phyloP scores from a whole-genome alignment of 2,113 vertebrate genomes.

The Crocuta crocuta region DNA sequence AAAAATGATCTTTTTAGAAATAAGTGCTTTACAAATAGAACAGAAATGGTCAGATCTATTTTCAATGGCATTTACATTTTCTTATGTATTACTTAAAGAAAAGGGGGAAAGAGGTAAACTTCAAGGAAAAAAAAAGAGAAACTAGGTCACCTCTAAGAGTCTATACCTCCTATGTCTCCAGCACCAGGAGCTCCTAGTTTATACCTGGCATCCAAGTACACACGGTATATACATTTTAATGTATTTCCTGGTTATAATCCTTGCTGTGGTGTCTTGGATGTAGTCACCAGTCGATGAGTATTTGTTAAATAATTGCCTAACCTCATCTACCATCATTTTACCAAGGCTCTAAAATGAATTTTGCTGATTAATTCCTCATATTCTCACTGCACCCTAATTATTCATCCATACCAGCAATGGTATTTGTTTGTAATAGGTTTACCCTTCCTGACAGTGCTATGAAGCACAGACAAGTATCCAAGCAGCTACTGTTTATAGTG shows the following conservation, averaged over 20 bases:
- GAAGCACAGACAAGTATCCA: not conserved
- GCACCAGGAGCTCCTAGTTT: not conserved
- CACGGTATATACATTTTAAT: not conserved
- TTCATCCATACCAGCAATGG: not conserved
- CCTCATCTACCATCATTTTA: not conserved
- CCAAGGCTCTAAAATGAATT: not conserved
- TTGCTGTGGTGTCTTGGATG: not conserved
- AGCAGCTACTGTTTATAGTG: not conserved
- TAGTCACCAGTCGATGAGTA: not conserved
- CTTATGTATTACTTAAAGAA: not conserved
- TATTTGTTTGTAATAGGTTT: not conserved
- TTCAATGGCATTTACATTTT: slow-evolving; percentile 22
- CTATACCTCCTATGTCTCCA: not conserved
- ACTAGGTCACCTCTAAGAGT: not conserved
- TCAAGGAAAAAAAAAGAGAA: not conserved
- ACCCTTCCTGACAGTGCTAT: not conserved
- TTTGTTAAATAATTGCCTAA: not conserved
- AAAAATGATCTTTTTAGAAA: slow-evolving; percentile 28
- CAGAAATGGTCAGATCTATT: not conserved
- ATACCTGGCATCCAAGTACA: not conserved
- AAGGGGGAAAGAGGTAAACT: not conserved
- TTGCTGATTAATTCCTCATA: not conserved
- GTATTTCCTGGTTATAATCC: not conserved
- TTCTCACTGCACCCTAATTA: not conserved
- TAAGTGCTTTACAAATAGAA: not conserved